Percentiles rank a stretch among this genome's conserved stretches.
These are phyloP conservation scores for Eriosoma lanigerum DNA, from an alignment of 1,140 invertebrate genomes.

Conservation along the genomic window DNA sequence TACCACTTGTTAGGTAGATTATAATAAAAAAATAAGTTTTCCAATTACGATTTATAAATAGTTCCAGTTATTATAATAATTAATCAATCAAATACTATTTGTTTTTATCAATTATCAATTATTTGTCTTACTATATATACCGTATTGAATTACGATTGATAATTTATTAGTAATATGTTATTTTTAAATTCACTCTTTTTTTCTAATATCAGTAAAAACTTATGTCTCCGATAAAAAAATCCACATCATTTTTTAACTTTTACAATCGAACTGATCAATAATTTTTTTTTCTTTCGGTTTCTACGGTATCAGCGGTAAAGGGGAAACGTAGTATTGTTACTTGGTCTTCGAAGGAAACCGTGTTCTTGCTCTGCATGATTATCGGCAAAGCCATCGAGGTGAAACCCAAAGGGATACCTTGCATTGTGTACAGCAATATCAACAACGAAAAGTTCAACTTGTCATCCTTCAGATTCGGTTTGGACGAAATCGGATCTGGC, in stretches of 20 bases:
- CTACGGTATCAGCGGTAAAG: too few relatives aligned
- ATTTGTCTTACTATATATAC: too few relatives aligned
- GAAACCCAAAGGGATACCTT: constrained; percentile 17
- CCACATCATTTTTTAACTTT: too few relatives aligned
- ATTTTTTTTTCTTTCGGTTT: too few relatives aligned
- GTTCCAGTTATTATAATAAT: neutral
- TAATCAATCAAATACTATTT: neutral
- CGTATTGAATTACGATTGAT: too few relatives aligned
- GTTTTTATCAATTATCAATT: too few relatives aligned
- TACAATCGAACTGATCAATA: too few relatives aligned
- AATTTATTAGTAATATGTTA: too few relatives aligned
- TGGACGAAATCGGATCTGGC: neutral
- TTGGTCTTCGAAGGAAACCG: constrained; percentile 6
- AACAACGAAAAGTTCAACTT: constrained; percentile 6
- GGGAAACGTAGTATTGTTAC: too few relatives aligned
- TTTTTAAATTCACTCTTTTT: too few relatives aligned
- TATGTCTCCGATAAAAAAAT: too few relatives aligned
- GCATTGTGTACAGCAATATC: constrained; percentile 15
- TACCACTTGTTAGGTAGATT: neutral
- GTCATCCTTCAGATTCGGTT: constrained; percentile 13
- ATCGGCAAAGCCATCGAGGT: neutral
- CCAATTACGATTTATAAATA: neutral
- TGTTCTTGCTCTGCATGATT: constrained; percentile 22
- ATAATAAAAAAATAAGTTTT: neutral
- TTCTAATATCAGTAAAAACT: too few relatives aligned